These are phyloP conservation scores for Aselliscus stoliczkanus DNA, from an alignment of 2,797 vertebrate species.

Conservation along the genomic window DNA sequence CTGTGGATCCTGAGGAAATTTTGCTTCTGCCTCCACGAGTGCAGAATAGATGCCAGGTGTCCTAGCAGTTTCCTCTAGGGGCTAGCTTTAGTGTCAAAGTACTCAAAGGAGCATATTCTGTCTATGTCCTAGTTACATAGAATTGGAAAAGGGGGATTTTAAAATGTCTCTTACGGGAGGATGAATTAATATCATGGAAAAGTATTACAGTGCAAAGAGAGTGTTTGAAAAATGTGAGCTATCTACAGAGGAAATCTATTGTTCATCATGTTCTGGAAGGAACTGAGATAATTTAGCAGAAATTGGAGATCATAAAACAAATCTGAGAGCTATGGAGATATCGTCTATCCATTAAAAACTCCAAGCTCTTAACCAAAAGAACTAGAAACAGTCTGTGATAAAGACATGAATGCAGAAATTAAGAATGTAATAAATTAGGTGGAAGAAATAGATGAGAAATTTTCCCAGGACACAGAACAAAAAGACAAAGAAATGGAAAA, in stretches of 20 bases:
- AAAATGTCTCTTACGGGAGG: not conserved
- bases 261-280: not conserved
- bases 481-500: not conserved
- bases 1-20: not conserved
- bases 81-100: not conserved
- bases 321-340: not conserved
- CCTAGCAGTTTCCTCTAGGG: not conserved
- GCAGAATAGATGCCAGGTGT: not conserved
- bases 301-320: not conserved
- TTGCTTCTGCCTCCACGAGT: not conserved
- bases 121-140: not conserved
- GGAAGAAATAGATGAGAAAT: not conserved
- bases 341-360: not conserved
- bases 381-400: not conserved
- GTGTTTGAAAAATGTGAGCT: not conserved
- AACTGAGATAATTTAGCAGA: not conserved
- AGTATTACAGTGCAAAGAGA: not conserved
- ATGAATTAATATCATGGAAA: not conserved
- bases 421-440: not conserved
- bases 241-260: not conserved
- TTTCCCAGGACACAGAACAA: not conserved
- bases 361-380: not conserved
- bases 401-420: not conserved
- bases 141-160: not conserved
- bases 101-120: not conserved